Evolutionary conservation across 2,113 vertebrate genomes (phyloP), one percentile per base, ranked within the genome.

Genomic region (Urocynchramus pylzowi): DNA sequence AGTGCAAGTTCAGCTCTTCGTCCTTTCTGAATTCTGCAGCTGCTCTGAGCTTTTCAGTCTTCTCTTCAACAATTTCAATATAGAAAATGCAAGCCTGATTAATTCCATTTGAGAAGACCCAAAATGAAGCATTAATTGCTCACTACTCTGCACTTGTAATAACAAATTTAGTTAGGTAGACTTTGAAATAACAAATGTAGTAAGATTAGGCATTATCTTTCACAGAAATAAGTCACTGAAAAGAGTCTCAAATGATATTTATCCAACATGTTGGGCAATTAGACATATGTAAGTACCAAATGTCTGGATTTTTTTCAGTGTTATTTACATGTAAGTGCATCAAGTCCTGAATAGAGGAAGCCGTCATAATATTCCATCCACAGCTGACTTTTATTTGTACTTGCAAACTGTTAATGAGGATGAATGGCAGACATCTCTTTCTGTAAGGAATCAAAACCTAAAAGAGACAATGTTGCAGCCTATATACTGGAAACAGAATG

Each of bases 161-260:
- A 95, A 84, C 78, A 91, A 93, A 95, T 92, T 95, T 78, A 92
- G 91, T 93, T 95, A 95, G 93, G 93, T 96, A 95, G 95, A 77
- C 83, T 90, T 95, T 89, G 94, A 93, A 90, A 39, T 94, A 93
- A 93, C 47, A 91, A 95, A 89, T 81, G 91, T 83, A 83, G 77
- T 77, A 83, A 97, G 90, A 95, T 96, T 96, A 50, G 71, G 75
- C 91, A 96, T 97, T 96, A 91, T 96, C 84, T 95, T 88, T 89
- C 82, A 94, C 87, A 95, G 87, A 95, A 96, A 96, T 67, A 93
- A 91, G 49, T 95, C 79, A 82, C 67, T 91, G 93, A 93, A 93
- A 89, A 83, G 89, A 74, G 39, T 73, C 57, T 95, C 33, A 50
- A 90, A 76, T 78, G 93, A 93, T 96, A 95, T 95, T 97, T 97